Evolutionary conservation across 2,888 invertebrate species (phyloP), one percentile per base, ranked within the genome.

Genomic region (Cyaniris semiargus): DNA sequence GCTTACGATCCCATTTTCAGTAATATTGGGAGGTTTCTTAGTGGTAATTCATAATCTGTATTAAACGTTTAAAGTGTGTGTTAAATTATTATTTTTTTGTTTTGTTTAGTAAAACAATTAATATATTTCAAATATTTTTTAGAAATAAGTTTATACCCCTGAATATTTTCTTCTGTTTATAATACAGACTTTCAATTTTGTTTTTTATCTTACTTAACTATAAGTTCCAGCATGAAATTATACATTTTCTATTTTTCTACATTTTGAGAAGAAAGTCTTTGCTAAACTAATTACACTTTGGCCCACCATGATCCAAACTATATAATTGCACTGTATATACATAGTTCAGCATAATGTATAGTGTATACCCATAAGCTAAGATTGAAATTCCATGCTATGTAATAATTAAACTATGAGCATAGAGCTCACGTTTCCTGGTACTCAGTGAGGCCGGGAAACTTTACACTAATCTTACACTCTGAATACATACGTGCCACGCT

Each of bases 391-490:
- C 66, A 76, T 66, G 15, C 66, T 76, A 76, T 58, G 66, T 76
- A 48, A 70, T 76, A 76, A 76, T 70, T 44, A 76, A 76, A 66
- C 44, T 76, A 70, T 70, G 70, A 44, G 76, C 44, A 76, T 38
- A 66, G 18, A 76, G 76, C 70, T 48, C n/a, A 23, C 44, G 66
- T 8, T 76, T 27, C 76, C 21, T 44, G 23, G 21, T 71, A 53
- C 76, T 74, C 48, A 5, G 48, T 76, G 78, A 82, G 81, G 80
- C 85, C 83, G 83, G 82, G 82, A 85, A 90, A 89, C 85, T 91
- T 89, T 78, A 84, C 84, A 86, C 85, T 87, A 86, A 87, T 85
- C 86, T 83, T 85, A 87, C 87, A 89, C 88, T 88, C 84, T 85
- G 87, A 90, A 89, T 88, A 86, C 86, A 86, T 87, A 90, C 83